A percentile compares a stretch with the other conserved stretches of the same genome.
These are phyloP conservation scores for Cantharis rustica DNA, from an alignment of 2,888 invertebrate genomes.

Conservation along the genomic window DNA sequence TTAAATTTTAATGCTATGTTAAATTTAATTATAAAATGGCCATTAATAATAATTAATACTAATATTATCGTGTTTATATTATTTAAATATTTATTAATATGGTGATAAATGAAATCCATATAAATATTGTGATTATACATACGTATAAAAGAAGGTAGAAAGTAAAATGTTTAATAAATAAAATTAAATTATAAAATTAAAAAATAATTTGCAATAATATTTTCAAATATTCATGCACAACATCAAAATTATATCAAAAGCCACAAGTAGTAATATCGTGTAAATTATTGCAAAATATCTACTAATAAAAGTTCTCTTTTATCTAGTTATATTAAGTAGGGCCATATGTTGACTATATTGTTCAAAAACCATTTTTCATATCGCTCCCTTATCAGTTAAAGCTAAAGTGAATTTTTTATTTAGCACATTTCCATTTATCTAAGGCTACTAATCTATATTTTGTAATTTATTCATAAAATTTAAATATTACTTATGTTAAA, in stretches of 20 bases:
- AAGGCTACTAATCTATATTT: background rate
- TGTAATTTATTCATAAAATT: background rate
- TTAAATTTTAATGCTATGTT: too few relatives aligned
- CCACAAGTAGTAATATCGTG: background rate
- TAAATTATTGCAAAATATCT: background rate
- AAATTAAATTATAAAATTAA: background rate
- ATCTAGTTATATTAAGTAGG: background rate
- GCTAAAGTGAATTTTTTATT: background rate
- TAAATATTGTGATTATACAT: too few relatives aligned
- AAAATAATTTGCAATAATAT: background rate
- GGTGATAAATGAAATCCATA: too few relatives aligned
- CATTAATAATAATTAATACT: too few relatives aligned
- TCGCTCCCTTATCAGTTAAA: background rate
- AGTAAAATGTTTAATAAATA: background rate
- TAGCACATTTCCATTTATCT: background rate
- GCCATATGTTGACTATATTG: conserved; percentile 1
- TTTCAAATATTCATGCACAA: background rate
- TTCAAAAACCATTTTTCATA: conserved; percentile 1
- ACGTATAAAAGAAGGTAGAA: too few relatives aligned
- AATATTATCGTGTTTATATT: too few relatives aligned
- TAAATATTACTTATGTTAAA: background rate
- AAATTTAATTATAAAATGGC: too few relatives aligned
- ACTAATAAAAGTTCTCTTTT: background rate
- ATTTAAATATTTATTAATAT: too few relatives aligned
- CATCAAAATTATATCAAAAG: background rate